These are phyloP conservation scores for Limanda limanda DNA, from an alignment of 2,113 vertebrate species.

Conservation along the genomic window DNA sequence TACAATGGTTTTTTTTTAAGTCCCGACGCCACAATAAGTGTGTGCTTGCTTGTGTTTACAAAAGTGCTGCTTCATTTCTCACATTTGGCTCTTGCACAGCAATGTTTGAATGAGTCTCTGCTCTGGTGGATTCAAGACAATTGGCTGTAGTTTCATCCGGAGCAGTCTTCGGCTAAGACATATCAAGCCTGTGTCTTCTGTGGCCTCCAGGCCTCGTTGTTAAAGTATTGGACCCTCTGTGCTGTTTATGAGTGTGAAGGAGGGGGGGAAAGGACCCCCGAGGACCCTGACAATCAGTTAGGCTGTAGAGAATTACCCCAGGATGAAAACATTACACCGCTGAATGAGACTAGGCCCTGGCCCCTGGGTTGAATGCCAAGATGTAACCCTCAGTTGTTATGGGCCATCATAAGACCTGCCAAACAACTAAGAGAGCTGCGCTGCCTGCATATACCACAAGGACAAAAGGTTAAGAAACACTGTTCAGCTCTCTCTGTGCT, in stretches of 20 bases:
- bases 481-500: slow-evolving; percentile 24
- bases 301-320: slow-evolving; percentile 65
- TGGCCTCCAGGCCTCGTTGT: slow-evolving; percentile 68
- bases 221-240: slow-evolving; percentile 59
- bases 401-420: slow-evolving; percentile 69
- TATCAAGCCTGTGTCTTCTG: slow-evolving; percentile 58
- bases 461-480: slow-evolving; percentile 69
- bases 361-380: slow-evolving; percentile 66
- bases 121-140: slow-evolving; percentile 35
- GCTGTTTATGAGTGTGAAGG: slow-evolving; percentile 66
- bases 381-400: slow-evolving; percentile 66
- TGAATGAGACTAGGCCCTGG: slow-evolving; percentile 68
- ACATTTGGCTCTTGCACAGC: slow-evolving; percentile 38
- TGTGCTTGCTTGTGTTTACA: slow-evolving; percentile 24
- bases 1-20: neutral
- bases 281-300: slow-evolving; percentile 67
- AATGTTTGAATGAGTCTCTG: slow-evolving; percentile 34
- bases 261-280: slow-evolving; percentile 42
- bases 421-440: slow-evolving; percentile 54
- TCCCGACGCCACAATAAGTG: neutral
- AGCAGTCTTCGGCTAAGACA: slow-evolving; percentile 53
- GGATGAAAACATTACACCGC: slow-evolving; percentile 75
- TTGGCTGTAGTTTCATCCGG: slow-evolving; percentile 44
- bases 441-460: slow-evolving; percentile 57
- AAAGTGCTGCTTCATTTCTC: slow-evolving; percentile 25